Evolutionary conservation across 2,113 vertebrate genomes (phyloP).

Genomic region (Formicarius rufipectus): DNA sequence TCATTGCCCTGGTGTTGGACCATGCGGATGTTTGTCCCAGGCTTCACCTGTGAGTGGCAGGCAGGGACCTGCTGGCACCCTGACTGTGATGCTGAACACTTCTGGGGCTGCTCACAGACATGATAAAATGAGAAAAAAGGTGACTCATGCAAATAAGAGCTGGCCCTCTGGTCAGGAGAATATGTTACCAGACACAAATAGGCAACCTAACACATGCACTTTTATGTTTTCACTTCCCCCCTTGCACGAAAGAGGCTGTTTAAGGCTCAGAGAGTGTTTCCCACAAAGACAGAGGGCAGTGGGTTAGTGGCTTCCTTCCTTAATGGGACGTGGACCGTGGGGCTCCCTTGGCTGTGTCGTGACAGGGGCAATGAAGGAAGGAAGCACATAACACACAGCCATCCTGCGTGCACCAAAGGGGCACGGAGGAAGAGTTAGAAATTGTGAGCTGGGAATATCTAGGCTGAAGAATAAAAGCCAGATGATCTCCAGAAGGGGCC

Average conservation of each 20-base stretch:
- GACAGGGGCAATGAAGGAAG: constrained; percentile 27
- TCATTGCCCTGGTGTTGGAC: background rate
- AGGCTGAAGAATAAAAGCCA: background rate
- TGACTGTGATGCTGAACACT: background rate
- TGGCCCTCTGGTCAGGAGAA: background rate
- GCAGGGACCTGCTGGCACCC: background rate
- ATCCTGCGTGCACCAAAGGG: background rate
- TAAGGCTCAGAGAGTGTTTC: background rate
- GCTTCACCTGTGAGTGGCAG: fast-evolving
- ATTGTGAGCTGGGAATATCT: background rate
- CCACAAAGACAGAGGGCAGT: background rate
- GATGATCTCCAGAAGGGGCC: background rate
- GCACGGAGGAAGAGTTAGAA: background rate
- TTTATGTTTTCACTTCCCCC: background rate
- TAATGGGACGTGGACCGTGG: background rate
- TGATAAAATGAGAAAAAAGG: background rate
- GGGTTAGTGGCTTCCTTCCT: constrained; percentile 60
- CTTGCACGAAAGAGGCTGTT: background rate
- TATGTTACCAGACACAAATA: background rate
- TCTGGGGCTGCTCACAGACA: background rate
- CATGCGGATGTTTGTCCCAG: fast-evolving
- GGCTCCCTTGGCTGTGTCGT: background rate
- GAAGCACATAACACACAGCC: background rate
- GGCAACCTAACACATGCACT: background rate
- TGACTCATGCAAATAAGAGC: background rate